A percentile compares a stretch with the other conserved stretches of the same genome.
These are phyloP conservation scores for Stegostoma tigrinum DNA, from an alignment of 2,113 vertebrate genomes.

Conservation along the genomic window DNA sequence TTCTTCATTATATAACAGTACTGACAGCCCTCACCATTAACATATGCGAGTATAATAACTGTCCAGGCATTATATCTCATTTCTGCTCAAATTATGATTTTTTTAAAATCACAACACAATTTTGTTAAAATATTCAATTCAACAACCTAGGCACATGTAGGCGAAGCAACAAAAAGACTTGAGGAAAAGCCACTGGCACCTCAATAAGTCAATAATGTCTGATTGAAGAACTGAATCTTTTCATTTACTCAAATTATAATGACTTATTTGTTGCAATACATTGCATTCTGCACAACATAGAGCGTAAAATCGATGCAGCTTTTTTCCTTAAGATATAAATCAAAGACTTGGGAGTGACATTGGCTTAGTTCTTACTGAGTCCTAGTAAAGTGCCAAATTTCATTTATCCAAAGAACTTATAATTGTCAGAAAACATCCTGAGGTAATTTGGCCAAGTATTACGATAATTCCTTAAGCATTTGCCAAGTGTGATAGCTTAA, in stretches of 20 bases:
- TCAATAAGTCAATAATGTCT: background rate
- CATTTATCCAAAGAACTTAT: background rate
- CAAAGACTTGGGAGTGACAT: background rate
- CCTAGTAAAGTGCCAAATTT: background rate
- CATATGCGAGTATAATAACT: background rate
- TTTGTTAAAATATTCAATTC: background rate
- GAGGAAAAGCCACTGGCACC: background rate
- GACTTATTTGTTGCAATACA: background rate
- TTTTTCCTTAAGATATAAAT: no score
- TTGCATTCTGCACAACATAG: background rate
- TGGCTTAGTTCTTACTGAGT: background rate
- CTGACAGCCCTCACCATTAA: background rate
- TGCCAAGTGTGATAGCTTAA: constrained; percentile 8
- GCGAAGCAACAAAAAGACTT: background rate
- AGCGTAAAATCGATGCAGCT: background rate
- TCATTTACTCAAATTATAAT: background rate
- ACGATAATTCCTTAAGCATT: background rate
- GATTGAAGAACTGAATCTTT: background rate
- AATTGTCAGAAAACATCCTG: constrained; percentile 31
- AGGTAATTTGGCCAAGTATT: constrained; percentile 12
- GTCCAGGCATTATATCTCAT: background rate
- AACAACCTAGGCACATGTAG: background rate
- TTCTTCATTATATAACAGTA: background rate
- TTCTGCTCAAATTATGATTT: background rate
- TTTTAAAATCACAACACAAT: background rate